These are phyloP conservation scores for Rhabditophanes sp. DNA, from an alignment of 2,888 invertebrate species.

Conservation along the genomic window DNA sequence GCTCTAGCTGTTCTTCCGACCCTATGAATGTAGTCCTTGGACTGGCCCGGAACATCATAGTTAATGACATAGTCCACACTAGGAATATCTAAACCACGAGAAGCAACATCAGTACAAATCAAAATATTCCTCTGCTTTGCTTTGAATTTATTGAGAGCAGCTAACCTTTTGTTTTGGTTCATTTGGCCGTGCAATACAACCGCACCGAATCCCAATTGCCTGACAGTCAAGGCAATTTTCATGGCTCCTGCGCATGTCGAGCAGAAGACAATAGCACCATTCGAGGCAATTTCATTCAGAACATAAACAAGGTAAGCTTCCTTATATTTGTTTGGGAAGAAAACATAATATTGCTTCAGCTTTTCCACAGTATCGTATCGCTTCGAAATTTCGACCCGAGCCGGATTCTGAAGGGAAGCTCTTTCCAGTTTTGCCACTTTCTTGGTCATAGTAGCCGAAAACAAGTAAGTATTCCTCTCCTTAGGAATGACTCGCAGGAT, in stretches of 20 bases:
- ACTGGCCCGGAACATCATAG: conserved; percentile 91
- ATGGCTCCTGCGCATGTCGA: conserved; percentile 81
- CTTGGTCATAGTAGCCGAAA: conserved; percentile 92
- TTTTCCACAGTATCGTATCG: conserved; percentile 97
- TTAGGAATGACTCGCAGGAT: conserved; percentile 76
- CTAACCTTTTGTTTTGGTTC: conserved; percentile 87
- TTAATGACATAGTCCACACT: conserved; percentile 95
- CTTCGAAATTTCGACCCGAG: conserved; percentile 71
- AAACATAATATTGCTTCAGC: conserved; percentile 78
- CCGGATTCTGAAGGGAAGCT: conserved; percentile 79
- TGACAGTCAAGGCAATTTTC: conserved; percentile 67
- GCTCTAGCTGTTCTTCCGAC: conserved; percentile 66
- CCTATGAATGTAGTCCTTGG: conserved; percentile 94
- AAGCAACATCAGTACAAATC: conserved; percentile 94
- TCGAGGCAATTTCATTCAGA: conserved; percentile 75
- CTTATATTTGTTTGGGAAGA: conserved; percentile 89
- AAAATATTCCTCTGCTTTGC: conserved; percentile 78
- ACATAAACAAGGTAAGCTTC: conserved; percentile 89
- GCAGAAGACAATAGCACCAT: conserved; percentile 91
- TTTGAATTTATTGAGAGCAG: conserved; percentile 86
- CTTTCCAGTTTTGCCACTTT: conserved; percentile 68
- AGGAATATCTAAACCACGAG: conserved; percentile 77
- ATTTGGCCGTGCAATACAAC: conserved; percentile 97
- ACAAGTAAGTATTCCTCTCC: conserved; percentile 75
- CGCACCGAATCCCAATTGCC: conserved; percentile 71